Percentiles rank a stretch among this genome's conserved stretches.
Conservation (phyloP, 2,113 vertebrate species). For the Hippocampus guttulatus region DNA sequence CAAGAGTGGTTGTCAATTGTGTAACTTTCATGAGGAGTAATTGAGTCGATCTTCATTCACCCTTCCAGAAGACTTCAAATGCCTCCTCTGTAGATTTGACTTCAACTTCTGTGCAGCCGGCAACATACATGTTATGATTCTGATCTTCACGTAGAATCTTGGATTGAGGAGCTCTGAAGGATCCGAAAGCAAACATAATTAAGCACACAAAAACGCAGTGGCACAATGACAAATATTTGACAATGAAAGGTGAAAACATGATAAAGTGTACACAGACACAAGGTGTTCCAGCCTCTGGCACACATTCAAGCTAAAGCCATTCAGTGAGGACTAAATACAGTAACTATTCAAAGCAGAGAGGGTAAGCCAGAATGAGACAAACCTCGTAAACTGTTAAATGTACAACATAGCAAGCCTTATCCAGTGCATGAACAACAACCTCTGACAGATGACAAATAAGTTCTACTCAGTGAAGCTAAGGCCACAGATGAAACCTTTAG, state of each 20-base stretch:
- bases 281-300: not conserved
- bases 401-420: conserved; percentile 13
- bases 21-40: not conserved
- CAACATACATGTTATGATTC: conserved; percentile 96
- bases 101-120: conserved; percentile 90
- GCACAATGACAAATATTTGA: not conserved
- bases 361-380: conserved; percentile 1
- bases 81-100: conserved; percentile 96
- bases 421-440: conserved; percentile 24
- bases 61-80: conserved; percentile 96
- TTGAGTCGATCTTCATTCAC: conserved; percentile 69
- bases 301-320: conserved; percentile 29
- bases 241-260: not conserved
- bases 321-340: conserved; percentile 8
- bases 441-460: not conserved
- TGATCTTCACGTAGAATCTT: conserved; percentile 91
- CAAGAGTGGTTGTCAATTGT: not conserved
- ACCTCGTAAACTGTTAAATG: conserved; percentile 5
- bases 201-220: conserved; percentile 15
- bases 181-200: not conserved
- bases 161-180: conserved; percentile 85
- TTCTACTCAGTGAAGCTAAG: conserved; percentile 42
- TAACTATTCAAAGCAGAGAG: conserved; percentile 4
- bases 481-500: conserved; percentile 17
- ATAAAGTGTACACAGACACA: not conserved